These are phyloP conservation scores for Baryphthengus martii DNA, from an alignment of 2,113 vertebrate species.

Conservation along the genomic window DNA sequence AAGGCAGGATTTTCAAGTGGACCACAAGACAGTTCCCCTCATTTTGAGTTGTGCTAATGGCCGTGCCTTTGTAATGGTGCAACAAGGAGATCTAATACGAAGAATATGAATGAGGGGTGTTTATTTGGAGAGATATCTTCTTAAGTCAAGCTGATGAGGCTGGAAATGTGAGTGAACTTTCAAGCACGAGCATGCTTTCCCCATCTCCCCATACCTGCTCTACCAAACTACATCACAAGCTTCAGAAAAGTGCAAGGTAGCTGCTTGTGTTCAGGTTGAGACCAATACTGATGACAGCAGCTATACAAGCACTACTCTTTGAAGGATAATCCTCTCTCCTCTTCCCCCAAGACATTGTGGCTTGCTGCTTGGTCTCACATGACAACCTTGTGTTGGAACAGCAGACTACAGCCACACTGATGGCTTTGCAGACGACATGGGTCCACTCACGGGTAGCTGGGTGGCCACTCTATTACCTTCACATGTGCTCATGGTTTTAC, in stretches of 20 bases:
- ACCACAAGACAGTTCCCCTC: not conserved
- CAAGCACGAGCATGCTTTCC: not conserved
- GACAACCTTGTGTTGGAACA: rapidly evolving
- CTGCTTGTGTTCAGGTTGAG: not conserved
- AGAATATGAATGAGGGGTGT: not conserved
- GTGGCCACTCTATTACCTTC: not conserved
- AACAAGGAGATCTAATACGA: not conserved
- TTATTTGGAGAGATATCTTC: not conserved
- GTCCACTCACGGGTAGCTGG: rapidly evolving
- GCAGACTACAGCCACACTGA: not conserved
- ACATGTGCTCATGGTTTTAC: not conserved
- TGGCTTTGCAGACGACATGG: not conserved
- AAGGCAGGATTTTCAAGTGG: not conserved
- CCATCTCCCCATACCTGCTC: not conserved
- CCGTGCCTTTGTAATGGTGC: not conserved
- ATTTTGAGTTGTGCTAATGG: not conserved
- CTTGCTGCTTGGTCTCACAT: rapidly evolving
- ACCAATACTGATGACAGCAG: not conserved
- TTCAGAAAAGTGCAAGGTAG: not conserved
- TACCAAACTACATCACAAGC: not conserved
- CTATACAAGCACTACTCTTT: not conserved
- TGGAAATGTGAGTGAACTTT: not conserved
- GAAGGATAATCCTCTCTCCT: not conserved
- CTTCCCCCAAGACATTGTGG: not conserved
- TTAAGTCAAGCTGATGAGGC: not conserved